These are phyloP conservation scores for Ectobius pallidus DNA, from an alignment of 2,888 invertebrate genomes.

Conservation along the genomic window DNA sequence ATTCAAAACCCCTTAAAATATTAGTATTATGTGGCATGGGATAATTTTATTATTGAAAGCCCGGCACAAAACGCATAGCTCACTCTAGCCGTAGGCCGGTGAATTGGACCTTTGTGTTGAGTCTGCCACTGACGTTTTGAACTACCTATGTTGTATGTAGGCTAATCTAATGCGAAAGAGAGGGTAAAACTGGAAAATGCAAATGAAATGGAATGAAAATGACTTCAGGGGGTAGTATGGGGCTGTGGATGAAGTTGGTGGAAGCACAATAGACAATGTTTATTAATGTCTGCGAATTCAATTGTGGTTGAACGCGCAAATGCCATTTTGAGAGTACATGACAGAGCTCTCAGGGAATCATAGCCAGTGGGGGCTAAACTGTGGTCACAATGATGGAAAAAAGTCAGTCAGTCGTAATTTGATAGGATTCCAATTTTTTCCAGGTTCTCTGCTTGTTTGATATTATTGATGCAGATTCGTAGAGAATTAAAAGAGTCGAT, in stretches of 20 bases:
- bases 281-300: slow-evolving; percentile 27
- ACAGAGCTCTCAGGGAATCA: not conserved
- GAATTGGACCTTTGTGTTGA: not conserved
- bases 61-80: no score
- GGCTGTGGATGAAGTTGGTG: no score
- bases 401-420: not conserved
- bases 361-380: not conserved
- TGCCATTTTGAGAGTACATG: not conserved
- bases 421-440: not conserved
- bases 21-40: no score
- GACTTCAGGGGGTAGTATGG: slow-evolving; percentile 2
- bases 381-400: not conserved
- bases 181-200: slow-evolving; percentile 22
- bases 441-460: no score
- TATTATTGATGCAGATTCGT: no score
- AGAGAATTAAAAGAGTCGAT: no score
- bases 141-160: not conserved
- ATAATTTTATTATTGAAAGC: no score
- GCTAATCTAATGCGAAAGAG: not conserved
- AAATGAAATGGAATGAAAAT: slow-evolving; percentile 21
- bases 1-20: no score
- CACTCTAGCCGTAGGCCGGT: no score
- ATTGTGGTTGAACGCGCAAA: slow-evolving; percentile 6
- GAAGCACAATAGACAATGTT: slow-evolving; percentile 28
- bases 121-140: not conserved